These are phyloP conservation scores for Tenthredo notha DNA, from an alignment of 2,888 invertebrate genomes.

Conservation along the genomic window DNA sequence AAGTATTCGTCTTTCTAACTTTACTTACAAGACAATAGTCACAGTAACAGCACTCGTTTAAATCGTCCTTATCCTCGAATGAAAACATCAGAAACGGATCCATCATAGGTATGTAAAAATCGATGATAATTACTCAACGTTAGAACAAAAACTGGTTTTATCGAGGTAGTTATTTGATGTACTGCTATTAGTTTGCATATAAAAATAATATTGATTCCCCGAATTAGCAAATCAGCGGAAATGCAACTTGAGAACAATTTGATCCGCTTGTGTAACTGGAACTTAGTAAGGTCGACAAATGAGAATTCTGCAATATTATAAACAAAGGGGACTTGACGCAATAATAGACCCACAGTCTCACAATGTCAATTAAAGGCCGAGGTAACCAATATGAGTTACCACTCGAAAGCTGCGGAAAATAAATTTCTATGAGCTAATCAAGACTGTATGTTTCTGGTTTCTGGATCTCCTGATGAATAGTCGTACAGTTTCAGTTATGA, in stretches of 20 bases:
- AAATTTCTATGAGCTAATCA: slow-evolving; percentile 28
- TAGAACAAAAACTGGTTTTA: slow-evolving; percentile 26
- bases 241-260: slow-evolving; percentile 22
- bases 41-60: slow-evolving; percentile 85
- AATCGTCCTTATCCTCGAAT: slow-evolving; percentile 61
- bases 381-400: background rate
- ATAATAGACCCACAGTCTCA: background rate
- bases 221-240: background rate
- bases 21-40: slow-evolving; percentile 85
- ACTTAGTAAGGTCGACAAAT: background rate
- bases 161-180: background rate
- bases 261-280: background rate
- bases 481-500: background rate
- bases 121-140: slow-evolving; percentile 12
- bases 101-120: slow-evolving; percentile 45
- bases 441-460: slow-evolving; percentile 35
- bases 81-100: slow-evolving; percentile 67
- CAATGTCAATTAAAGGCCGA: background rate
- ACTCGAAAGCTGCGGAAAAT: background rate
- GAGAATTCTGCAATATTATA: too few relatives aligned
- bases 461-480: slow-evolving; percentile 24
- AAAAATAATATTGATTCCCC: slow-evolving; percentile 7
- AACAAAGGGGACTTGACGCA: background rate
- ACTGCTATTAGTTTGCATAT: background rate
- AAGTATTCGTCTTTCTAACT: slow-evolving; percentile 66